A percentile compares a stretch with the other conserved stretches of the same genome.
These are phyloP conservation scores for Tyria jacobaeae DNA, from an alignment of 2,888 invertebrate species.

Conservation along the genomic window DNA sequence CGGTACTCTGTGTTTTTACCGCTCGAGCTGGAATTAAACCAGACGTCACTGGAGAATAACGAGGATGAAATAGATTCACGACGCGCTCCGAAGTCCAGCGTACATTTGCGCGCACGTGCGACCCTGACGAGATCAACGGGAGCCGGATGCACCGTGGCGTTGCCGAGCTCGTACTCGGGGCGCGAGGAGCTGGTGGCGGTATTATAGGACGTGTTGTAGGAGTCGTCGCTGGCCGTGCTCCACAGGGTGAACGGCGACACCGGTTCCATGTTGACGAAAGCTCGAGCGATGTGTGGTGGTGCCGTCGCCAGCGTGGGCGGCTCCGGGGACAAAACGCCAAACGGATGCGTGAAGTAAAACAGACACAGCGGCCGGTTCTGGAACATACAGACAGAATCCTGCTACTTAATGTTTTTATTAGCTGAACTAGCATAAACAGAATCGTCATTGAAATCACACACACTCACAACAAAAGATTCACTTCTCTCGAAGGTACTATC, in stretches of 20 bases:
- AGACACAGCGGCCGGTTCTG: constrained; percentile 84
- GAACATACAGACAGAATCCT: background rate
- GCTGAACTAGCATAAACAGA: background rate
- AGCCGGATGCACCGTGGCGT: constrained; percentile 57
- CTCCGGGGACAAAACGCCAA: constrained; percentile 84
- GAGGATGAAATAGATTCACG: constrained; percentile 66
- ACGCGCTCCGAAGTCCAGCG: constrained; percentile 48
- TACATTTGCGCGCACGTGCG: constrained; percentile 47
- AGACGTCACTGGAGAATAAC: constrained; percentile 66
- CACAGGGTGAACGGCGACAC: constrained; percentile 61
- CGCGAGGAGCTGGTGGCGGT: constrained; percentile 31
- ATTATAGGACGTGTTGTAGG: constrained; percentile 44
- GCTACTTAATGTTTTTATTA: background rate
- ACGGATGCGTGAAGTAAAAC: constrained; percentile 86
- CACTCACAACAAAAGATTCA: too few species aligned
- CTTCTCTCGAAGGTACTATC: background rate
- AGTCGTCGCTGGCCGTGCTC: constrained; percentile 54
- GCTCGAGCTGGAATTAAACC: constrained; percentile 65
- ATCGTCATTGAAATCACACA: too few species aligned
- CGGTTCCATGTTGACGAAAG: constrained; percentile 70
- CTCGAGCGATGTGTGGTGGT: constrained; percentile 61
- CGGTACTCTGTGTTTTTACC: constrained; percentile 51
- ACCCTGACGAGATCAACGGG: constrained; percentile 56
- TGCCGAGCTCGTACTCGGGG: constrained; percentile 56
- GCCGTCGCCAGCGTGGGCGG: constrained; percentile 66